Percentiles rank a stretch among this genome's conserved stretches.
Conservation (phyloP, 2,888 invertebrate species). For the Epinotia ramella region DNA sequence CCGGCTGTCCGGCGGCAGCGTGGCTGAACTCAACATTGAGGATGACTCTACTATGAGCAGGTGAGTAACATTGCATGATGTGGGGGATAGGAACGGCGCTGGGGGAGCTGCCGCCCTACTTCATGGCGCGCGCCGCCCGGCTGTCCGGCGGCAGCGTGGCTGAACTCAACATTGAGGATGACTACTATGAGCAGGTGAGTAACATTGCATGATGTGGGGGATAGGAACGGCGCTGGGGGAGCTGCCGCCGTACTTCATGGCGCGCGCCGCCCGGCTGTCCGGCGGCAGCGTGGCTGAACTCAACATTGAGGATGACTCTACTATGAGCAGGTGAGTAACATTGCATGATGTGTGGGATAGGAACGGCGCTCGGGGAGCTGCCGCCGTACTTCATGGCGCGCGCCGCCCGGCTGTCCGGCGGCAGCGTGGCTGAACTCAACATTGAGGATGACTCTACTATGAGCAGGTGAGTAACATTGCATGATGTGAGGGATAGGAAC, state of each 20-base stretch:
- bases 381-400: slow-evolving; percentile 99
- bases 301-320: slow-evolving; percentile 63
- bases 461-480: slow-evolving; percentile 53
- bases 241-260: slow-evolving; percentile 99
- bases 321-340: slow-evolving; percentile 59
- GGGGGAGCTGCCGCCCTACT: slow-evolving; percentile 99
- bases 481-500: no score
- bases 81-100: slow-evolving; percentile 99
- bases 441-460: slow-evolving; percentile 67
- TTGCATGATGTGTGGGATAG: slow-evolving; percentile 97
- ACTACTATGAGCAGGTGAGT: slow-evolving; percentile 64
- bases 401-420: slow-evolving; percentile 90
- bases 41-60: no score
- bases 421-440: slow-evolving; percentile 65
- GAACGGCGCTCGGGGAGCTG: slow-evolving; percentile 99
- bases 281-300: slow-evolving; percentile 71
- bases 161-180: slow-evolving; percentile 64
- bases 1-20: no score
- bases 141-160: slow-evolving; percentile 82
- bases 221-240: slow-evolving; percentile 99
- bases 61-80: slow-evolving; percentile 86
- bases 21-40: no score
- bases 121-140: slow-evolving; percentile 98
- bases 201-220: slow-evolving; percentile 94
- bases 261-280: slow-evolving; percentile 94